Conservation (phyloP, 2,113 vertebrate genomes). For the Marmota monax region DNA sequence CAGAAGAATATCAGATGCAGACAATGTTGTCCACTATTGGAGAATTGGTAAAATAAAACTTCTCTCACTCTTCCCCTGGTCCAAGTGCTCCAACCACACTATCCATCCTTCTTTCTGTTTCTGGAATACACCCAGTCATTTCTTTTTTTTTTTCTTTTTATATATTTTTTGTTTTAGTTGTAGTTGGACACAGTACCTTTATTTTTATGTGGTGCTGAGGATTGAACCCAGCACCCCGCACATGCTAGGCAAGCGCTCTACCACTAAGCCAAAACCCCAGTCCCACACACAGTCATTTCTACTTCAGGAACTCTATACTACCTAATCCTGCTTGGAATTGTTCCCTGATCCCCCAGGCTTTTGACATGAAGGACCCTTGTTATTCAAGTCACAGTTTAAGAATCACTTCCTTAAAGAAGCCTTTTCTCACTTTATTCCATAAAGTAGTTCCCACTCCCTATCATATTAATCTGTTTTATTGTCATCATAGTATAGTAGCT, state of each 20-base stretch:
- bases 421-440: background rate
- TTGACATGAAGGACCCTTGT: background rate
- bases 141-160: background rate
- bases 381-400: background rate
- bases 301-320: background rate
- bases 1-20: background rate
- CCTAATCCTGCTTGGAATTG: background rate
- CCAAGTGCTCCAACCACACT: background rate
- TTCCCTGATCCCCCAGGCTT: background rate
- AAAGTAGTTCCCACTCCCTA: background rate
- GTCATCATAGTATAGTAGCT: background rate
- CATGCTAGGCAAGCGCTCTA: no score
- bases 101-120: background rate
- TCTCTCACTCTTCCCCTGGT: background rate
- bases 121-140: background rate
- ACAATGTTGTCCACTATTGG: background rate
- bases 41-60: background rate
- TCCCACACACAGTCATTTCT: background rate
- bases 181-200: no score
- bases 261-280: no score
- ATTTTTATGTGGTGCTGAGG: no score
- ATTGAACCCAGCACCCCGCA: no score
- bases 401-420: slow-evolving; percentile 27
- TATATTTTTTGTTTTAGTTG: no score
- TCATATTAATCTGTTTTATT: background rate